These are phyloP conservation scores for Arenaria interpres DNA, from an alignment of 2,113 vertebrate genomes.

Conservation along the genomic window DNA sequence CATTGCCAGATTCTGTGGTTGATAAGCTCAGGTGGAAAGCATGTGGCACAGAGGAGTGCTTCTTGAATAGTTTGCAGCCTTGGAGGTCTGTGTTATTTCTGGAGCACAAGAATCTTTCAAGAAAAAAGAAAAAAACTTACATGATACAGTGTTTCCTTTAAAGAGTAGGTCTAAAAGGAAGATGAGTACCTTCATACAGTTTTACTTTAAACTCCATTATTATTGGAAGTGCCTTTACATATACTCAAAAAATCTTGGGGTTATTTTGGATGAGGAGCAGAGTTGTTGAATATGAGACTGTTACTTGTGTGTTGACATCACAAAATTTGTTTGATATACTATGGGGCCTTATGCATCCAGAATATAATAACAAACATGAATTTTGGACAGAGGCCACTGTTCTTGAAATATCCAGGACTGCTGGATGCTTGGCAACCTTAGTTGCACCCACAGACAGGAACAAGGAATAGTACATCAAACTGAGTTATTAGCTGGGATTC, in stretches of 20 bases:
- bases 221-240: background rate
- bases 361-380: background rate
- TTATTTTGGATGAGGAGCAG: background rate
- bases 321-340: background rate
- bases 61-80: background rate
- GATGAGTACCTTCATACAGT: background rate
- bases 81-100: background rate
- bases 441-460: background rate
- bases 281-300: background rate
- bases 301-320: background rate
- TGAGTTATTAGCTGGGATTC: background rate
- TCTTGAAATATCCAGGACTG: background rate
- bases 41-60: background rate
- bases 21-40: background rate
- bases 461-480: background rate
- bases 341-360: background rate
- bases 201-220: background rate
- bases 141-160: background rate
- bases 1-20: background rate
- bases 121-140: background rate
- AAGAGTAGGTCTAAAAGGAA: background rate
- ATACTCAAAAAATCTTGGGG: background rate
- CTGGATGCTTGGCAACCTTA: background rate
- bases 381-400: background rate
- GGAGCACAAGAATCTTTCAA: background rate